These are phyloP conservation scores for Corticium candelabrum DNA, from an alignment of 37 sponge, comb jelly and placozoan genomes.

Conservation along the genomic window DNA sequence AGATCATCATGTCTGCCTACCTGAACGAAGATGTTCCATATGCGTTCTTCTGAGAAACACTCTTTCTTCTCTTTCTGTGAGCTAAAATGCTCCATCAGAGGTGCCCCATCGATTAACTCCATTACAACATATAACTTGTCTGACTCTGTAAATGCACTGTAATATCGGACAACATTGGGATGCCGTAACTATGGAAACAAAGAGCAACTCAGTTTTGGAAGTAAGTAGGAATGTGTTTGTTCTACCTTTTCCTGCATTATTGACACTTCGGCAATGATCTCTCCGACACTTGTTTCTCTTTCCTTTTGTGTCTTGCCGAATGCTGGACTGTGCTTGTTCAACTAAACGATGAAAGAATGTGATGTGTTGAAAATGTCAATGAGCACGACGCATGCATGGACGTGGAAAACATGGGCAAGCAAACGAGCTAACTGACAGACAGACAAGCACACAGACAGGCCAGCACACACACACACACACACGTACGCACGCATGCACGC, in stretches of 20 bases:
- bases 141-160: constrained; percentile 65
- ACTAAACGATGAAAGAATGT: constrained; percentile 18
- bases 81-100: constrained; percentile 57
- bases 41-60: constrained; percentile 58
- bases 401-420: too few relatives aligned
- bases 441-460: neutral
- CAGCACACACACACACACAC: neutral
- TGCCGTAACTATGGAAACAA: constrained; percentile 31
- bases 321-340: constrained; percentile 35
- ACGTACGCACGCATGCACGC: too few relatives aligned
- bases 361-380: neutral
- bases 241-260: constrained; percentile 65
- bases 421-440: too few relatives aligned
- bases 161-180: constrained; percentile 60
- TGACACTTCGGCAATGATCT: constrained; percentile 61
- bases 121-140: constrained; percentile 80
- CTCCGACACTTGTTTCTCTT: constrained; percentile 35
- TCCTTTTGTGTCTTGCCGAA: constrained; percentile 55
- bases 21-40: constrained; percentile 79
- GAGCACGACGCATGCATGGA: too few relatives aligned
- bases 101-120: constrained; percentile 83
- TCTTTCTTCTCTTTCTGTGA: constrained; percentile 64
- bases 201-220: neutral
- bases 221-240: neutral
- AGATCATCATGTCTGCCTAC: too few relatives aligned